phyloP scores from a whole-genome alignment of 1,140 invertebrate species.

The Trachymyrmex septentrionalis region DNA sequence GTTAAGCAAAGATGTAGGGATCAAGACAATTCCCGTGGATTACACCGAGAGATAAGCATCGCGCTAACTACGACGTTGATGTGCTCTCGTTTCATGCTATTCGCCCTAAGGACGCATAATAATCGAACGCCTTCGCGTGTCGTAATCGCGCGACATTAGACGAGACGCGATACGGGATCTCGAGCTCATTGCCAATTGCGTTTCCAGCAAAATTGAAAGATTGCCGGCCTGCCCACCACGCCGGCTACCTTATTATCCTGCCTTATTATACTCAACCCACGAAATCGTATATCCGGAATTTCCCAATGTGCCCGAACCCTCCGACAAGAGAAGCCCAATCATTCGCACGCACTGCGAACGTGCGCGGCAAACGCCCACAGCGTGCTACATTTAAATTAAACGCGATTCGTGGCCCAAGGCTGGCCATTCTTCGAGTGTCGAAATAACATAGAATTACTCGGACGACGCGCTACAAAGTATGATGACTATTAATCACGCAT shows the following conservation, averaged over 20 bases:
- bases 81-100: conserved; percentile 19
- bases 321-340: conserved; percentile 23
- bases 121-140: conserved; percentile 46
- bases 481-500: conserved; percentile 50
- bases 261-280: conserved; percentile 63
- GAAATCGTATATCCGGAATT: conserved; percentile 66
- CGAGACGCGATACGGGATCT: conserved; percentile 14
- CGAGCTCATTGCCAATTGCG: conserved; percentile 45
- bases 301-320: conserved; percentile 38
- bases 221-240: conserved; percentile 56
- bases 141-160: conserved; percentile 44
- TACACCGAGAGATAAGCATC: conserved; percentile 23
- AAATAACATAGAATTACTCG: conserved; percentile 52
- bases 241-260: conserved; percentile 36
- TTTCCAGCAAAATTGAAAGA: conserved; percentile 66
- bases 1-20: background rate
- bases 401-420: conserved; percentile 54
- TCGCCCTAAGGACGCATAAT: conserved; percentile 39
- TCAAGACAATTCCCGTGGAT: background rate
- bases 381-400: conserved; percentile 65
- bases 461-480: conserved; percentile 35
- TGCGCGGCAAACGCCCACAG: conserved; percentile 45
- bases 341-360: conserved; percentile 51
- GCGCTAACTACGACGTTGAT: conserved; percentile 25
- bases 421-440: conserved; percentile 42